phyloP scores from a whole-genome alignment of 2,797 vertebrate genomes.

The Hybognathus amarus region DNA sequence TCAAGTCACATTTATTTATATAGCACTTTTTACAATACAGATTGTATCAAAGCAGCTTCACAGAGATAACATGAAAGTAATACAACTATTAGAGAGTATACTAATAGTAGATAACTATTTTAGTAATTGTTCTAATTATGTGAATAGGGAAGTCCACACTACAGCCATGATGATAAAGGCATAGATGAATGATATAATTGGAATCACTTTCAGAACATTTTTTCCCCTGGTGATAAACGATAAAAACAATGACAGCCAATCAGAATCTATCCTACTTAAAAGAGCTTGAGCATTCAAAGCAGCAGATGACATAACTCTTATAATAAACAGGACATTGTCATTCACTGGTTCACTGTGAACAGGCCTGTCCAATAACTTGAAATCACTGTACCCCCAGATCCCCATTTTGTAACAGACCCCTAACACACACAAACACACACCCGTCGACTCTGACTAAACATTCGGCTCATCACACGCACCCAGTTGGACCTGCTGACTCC shows the following conservation, averaged over 20 bases:
- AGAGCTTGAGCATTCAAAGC: slow-evolving; percentile 3
- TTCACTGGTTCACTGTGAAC: background rate
- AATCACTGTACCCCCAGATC: background rate
- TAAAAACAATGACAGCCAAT: background rate
- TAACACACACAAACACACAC: background rate
- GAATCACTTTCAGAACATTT: background rate
- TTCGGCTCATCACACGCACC: slow-evolving; percentile 1
- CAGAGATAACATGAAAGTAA: too few species aligned
- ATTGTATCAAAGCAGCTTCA: too few species aligned
- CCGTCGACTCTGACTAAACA: slow-evolving; percentile 27
- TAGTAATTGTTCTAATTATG: background rate
- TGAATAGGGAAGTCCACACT: background rate
- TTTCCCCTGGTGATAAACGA: background rate
- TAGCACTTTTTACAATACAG: too few species aligned
- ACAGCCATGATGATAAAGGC: background rate
- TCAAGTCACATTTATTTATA: too few species aligned
- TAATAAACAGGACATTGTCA: background rate
- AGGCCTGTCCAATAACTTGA: too few species aligned
- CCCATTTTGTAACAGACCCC: background rate
- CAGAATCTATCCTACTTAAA: background rate
- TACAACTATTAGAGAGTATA: too few species aligned
- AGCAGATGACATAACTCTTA: background rate
- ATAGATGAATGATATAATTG: background rate
- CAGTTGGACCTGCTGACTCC: slow-evolving; percentile 41
- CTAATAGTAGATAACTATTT: background rate